A percentile compares a stretch with the other conserved stretches of the same genome.
Conservation (phyloP, 1,140 invertebrate genomes). For the Linepithema humile region DNA sequence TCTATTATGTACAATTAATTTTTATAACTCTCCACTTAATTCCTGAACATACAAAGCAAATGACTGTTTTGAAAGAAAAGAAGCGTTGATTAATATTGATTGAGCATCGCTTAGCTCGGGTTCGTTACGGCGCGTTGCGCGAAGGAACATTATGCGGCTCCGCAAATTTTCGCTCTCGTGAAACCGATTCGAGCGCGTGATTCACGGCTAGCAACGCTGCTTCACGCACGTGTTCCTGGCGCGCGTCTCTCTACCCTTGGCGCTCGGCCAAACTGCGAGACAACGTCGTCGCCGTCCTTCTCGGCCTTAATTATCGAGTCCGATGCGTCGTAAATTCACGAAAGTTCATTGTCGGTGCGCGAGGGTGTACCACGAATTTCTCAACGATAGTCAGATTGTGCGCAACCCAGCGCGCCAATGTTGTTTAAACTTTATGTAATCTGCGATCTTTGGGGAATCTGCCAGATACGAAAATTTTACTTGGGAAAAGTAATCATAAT, state of each 20-base stretch:
- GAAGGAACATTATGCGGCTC: background rate
- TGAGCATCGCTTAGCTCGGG: background rate
- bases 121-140: background rate
- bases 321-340: conserved; percentile 64
- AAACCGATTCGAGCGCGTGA: conserved; percentile 59
- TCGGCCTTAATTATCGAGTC: conserved; percentile 65
- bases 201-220: conserved; percentile 61
- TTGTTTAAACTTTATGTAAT: background rate
- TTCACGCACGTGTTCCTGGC: conserved; percentile 72
- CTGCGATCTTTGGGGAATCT: conserved; percentile 17
- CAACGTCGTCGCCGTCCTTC: conserved; percentile 44
- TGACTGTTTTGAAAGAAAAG: background rate
- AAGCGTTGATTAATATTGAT: background rate
- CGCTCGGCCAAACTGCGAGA: conserved; percentile 54
- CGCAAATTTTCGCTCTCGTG: conserved; percentile 49
- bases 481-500: too few relatives aligned
- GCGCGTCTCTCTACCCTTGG: conserved; percentile 63
- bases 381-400: conserved; percentile 44
- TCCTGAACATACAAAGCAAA: background rate
- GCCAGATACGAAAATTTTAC: background rate
- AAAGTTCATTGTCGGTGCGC: conserved; percentile 63
- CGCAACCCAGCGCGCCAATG: background rate
- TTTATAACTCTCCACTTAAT: background rate
- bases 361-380: background rate
- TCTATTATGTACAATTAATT: background rate